These are phyloP conservation scores for Trogon surrucura DNA, from an alignment of 2,113 vertebrate species.

Conservation along the genomic window DNA sequence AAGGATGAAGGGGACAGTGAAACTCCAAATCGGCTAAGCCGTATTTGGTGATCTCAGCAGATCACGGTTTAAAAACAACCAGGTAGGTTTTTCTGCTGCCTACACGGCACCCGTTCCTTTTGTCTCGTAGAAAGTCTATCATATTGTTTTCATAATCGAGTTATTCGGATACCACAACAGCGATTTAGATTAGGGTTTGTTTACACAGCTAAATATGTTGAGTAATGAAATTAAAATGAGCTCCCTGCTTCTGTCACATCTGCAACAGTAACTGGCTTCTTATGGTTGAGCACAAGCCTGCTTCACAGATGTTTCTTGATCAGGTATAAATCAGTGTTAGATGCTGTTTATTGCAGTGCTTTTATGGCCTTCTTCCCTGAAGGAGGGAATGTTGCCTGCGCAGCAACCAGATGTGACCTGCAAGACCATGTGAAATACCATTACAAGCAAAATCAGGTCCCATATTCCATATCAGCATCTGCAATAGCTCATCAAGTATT, in stretches of 20 bases:
- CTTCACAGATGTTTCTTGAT: conserved; percentile 63
- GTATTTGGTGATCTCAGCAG: not conserved
- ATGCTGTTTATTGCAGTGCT: not conserved
- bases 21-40: not conserved
- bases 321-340: conserved; percentile 54
- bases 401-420: conserved; percentile 35
- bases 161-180: conserved; percentile 54
- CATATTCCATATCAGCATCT: conserved; percentile 9
- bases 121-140: not conserved
- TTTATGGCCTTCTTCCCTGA: conserved; percentile 23
- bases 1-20: not conserved
- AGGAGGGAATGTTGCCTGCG: conserved; percentile 25
- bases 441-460: conserved; percentile 1
- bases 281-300: not conserved
- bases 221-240: conserved; percentile 41
- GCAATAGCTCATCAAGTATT: conserved; percentile 69
- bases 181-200: conserved; percentile 55
- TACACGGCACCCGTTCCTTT: not conserved
- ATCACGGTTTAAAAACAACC: not conserved
- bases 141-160: conserved; percentile 45
- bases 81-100: not conserved
- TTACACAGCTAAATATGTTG: conserved; percentile 45
- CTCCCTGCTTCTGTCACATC: not conserved
- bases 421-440: not conserved
- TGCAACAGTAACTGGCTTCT: not conserved